phyloP scores from a whole-genome alignment of 2,797 vertebrate genomes.

The Phalloptychus januarius region DNA sequence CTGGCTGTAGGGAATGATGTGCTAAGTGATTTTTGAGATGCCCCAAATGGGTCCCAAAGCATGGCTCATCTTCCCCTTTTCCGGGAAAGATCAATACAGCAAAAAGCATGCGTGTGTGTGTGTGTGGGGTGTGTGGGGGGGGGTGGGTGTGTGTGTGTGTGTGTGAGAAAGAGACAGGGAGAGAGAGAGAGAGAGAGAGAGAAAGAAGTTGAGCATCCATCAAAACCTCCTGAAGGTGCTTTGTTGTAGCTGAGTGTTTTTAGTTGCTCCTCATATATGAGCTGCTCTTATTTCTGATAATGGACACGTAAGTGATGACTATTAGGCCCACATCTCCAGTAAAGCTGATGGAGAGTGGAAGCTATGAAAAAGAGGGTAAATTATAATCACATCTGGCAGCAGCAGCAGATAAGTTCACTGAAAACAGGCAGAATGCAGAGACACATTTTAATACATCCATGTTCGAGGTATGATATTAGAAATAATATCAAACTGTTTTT shows the following conservation, averaged over 20 bases:
- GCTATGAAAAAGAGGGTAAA: constrained; percentile 10
- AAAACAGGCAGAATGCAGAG: neutral
- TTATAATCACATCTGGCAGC: constrained; percentile 3
- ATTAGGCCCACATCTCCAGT: constrained; percentile 12
- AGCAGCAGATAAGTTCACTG: neutral
- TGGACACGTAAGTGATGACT: constrained; percentile 36
- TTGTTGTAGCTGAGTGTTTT: constrained; percentile 27
- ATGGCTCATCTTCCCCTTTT: constrained; percentile 79
- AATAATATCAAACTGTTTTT: neutral
- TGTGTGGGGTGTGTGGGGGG: constrained; percentile 11
- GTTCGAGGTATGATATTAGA: neutral
- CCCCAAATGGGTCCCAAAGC: constrained; percentile 83
- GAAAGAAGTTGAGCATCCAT: constrained; percentile 11
- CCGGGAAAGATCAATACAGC: constrained; percentile 82
- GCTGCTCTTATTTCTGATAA: constrained; percentile 19
- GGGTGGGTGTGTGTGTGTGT: constrained; percentile 21
- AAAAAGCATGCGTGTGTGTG: constrained; percentile 69
- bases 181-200: constrained; percentile 5
- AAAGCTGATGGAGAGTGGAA: constrained; percentile 2
- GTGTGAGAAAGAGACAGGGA: constrained; percentile 18
- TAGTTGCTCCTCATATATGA: constrained; percentile 15
- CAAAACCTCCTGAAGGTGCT: constrained; percentile 30
- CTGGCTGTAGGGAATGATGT: constrained; percentile 69
- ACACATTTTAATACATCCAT: neutral
- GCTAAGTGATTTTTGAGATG: constrained; percentile 83